Conservation (phyloP, 2,888 invertebrate species). For the Exephanes ischioxanthus region DNA sequence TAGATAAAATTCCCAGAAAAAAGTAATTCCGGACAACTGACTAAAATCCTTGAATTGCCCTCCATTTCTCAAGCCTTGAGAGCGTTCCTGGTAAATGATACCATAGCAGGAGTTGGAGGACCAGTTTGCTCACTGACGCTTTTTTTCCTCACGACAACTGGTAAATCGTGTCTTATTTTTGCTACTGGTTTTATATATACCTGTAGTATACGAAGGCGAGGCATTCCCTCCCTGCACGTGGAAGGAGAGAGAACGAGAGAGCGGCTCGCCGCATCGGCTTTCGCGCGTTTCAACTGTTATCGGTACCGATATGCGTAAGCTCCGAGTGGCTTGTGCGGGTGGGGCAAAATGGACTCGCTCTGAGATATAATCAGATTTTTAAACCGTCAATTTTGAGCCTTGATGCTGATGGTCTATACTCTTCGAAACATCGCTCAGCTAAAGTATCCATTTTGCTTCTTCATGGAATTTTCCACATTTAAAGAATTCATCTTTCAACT, state of each 20-base stretch:
- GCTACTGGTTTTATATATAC: constrained; percentile 7
- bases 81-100: constrained; percentile 24
- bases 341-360: background rate
- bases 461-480: no score
- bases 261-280: constrained; percentile 21
- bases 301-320: constrained; percentile 53
- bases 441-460: background rate
- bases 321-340: constrained; percentile 24
- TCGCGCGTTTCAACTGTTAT: constrained; percentile 48
- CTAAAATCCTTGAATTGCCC: constrained; percentile 20
- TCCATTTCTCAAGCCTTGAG: constrained; percentile 22
- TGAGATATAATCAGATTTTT: background rate
- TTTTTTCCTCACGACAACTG: constrained; percentile 33
- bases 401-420: background rate
- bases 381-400: background rate
- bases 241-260: constrained; percentile 20
- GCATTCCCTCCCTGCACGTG: background rate
- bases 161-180: constrained; percentile 46
- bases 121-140: constrained; percentile 19
- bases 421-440: no score
- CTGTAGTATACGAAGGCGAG: constrained; percentile 16
- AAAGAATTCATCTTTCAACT: no score
- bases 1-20: background rate
- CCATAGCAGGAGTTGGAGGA: constrained; percentile 31
- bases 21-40: background rate